Base-by-base conservation (phyloP, 2,113 vertebrate species). In the Piliocolobus tephrosceles region DNA sequence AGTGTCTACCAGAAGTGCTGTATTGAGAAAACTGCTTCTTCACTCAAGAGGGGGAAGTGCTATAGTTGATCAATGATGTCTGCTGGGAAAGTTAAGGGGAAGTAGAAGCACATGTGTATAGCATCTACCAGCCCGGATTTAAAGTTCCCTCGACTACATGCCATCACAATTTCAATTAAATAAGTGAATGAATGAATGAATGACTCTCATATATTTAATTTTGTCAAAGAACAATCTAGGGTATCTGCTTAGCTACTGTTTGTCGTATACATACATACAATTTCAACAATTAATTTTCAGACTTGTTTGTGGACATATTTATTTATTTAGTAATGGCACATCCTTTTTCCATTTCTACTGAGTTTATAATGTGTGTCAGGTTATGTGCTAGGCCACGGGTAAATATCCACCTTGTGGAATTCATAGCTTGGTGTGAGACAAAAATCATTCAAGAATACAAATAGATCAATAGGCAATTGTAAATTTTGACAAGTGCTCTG, bases 241-340 rank as follows among this genome's bases (percentile, higher is more conserved):
- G 61, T 64, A 66, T 52, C 45, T 58, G 4, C 23, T 58, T 70
- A 93, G 76, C 86, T 92, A 72, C 5, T 40, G 68, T 45, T 78
- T 83, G 52, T 18, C n/a, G 17, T 43, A 76, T 52, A 66, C 5
- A 16, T 38, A 84, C 30, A 80, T 45, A 23, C 7, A 40, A 58
- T 91, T 70, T 93, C 45, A 79, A 68, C 68, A 43, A 55, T 85
- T 80, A 58, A 83, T 66, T 93, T 92, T 78, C 68, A 83, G 66
- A 95, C 88, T 45, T 81, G 20, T 87, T 52, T 79, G 57, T 76
- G 70, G n/a, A 22, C 5, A 50, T 47, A 47, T 47, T 47, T 47
- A 47, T 72, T 82, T 40, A 88, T 50, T 90, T 47, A 88, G 72
- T 40, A 91, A 88, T 64, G 40, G 50, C 38, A 83, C 79, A 45